Percentiles rank a stretch among this genome's conserved stretches.
phyloP scores from a whole-genome alignment of 2,113 vertebrate genomes.

The Neotragus pygmaeus region DNA sequence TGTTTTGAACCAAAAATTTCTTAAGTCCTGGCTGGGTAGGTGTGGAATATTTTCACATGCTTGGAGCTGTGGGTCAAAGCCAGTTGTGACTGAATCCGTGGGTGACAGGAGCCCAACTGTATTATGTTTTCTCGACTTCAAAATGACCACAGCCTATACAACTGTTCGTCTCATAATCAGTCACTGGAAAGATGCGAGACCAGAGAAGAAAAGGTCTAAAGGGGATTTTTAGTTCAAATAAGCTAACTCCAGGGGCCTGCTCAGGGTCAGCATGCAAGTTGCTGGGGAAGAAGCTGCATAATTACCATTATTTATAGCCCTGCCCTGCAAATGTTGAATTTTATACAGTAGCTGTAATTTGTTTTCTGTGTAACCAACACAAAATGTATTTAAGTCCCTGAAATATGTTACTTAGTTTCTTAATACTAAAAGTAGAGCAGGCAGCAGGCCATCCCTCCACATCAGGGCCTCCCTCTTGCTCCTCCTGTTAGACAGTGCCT shows the following conservation, averaged over 20 bases:
- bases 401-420: not conserved
- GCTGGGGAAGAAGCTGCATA: not conserved
- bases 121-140: not conserved
- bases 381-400: not conserved
- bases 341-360: constrained; percentile 6
- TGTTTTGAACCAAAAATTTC: not conserved
- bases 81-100: not conserved
- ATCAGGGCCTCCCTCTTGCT: not conserved
- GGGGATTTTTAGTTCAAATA: constrained; percentile 18
- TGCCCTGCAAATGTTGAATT: not conserved
- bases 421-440: not conserved
- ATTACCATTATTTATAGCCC: not conserved
- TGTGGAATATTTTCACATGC: not conserved
- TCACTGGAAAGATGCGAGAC: not conserved
- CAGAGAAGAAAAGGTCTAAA: not conserved
- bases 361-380: not conserved
- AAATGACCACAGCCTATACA: not conserved
- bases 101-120: not conserved
- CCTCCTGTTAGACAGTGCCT: not conserved
- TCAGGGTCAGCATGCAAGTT: not conserved
- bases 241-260: not conserved
- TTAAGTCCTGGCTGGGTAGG: not conserved
- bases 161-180: not conserved
- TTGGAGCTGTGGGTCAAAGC: not conserved
- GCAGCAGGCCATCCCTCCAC: not conserved